A percentile compares a stretch with the other conserved stretches of the same genome.
phyloP scores from a whole-genome alignment of 2,113 vertebrate genomes.

The Meles meles region DNA sequence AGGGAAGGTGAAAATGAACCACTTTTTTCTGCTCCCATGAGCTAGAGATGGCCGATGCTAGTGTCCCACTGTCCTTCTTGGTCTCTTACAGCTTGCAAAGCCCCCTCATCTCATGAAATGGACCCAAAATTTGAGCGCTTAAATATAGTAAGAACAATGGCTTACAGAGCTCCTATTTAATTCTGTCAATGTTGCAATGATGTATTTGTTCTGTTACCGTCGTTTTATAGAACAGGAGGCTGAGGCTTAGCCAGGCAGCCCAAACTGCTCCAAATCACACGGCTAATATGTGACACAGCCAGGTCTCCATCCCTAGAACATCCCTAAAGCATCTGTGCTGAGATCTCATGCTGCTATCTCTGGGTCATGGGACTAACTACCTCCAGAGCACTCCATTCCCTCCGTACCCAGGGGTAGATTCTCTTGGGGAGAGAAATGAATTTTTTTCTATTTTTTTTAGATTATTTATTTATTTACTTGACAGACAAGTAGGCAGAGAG shows the following conservation, averaged over 20 bases:
- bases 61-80: not conserved
- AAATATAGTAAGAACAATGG: not conserved
- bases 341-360: not conserved
- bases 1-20: not conserved
- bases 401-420: not conserved
- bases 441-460: too few relatives aligned
- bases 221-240: not conserved
- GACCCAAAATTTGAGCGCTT: not conserved
- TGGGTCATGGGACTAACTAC: not conserved
- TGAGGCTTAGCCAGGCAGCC: not conserved
- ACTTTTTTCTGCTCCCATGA: not conserved
- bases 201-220: not conserved
- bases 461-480: too few relatives aligned
- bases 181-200: not conserved
- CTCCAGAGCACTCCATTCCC: not conserved
- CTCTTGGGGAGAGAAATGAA: not conserved
- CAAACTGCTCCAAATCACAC: not conserved
- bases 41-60: not conserved
- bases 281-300: not conserved
- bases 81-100: not conserved
- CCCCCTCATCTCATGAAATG: not conserved
- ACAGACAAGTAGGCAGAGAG: too few relatives aligned
- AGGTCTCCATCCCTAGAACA: not conserved
- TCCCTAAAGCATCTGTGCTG: not conserved
- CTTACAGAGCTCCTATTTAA: not conserved